Evolutionary conservation across 2,113 vertebrate genomes (phyloP), one percentile per base, ranked within the genome.

Genomic region (Malurus melanocephalus): DNA sequence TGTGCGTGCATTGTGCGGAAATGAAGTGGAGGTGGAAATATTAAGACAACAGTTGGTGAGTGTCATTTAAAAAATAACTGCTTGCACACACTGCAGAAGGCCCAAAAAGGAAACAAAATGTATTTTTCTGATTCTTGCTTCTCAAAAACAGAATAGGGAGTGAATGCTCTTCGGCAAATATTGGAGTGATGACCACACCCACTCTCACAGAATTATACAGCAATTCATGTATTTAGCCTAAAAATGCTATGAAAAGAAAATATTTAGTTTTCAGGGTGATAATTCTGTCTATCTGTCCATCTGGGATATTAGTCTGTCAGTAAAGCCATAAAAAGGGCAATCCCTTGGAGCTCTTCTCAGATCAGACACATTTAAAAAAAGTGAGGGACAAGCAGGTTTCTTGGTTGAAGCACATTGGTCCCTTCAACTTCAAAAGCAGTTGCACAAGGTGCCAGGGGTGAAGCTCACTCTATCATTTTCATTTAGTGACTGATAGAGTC

Each of bases 41-140:
- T 67, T 88, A 84, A 91, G 52, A 65, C 46, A 62, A 90, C 71
- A 76, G 74, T 87, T 79, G 71, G 77, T 52, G 59, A 67, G 45
- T 73, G 51, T 88, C 2, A 35, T 85, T 92, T 90, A 64, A 85
- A 94, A 89, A 86, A 35, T 87, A 82, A 55, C 53, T 49, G 32
- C 66, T 56, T 64, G 59, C 57, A 38, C 27, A 12, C 12, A 43
- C 35, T 76, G 61, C 23, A 30, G 43, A 78, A 83, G 43, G 66
- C 56, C 61, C 26, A 38, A 66, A 87, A 61, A 26, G 14, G 27
- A 68, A 66, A n/a, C 6, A 71, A 80, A 84, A 33, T 9, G 6
- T 35, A 4, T 66, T 94, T 60, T 60, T 20, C 32, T 8, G 24
- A 56, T 82, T 88, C 71, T 85, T 43, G 33, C 26, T 52, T 80